Conservation (phyloP, 2,797 vertebrate genomes). For the Pachyuromys duprasi region DNA sequence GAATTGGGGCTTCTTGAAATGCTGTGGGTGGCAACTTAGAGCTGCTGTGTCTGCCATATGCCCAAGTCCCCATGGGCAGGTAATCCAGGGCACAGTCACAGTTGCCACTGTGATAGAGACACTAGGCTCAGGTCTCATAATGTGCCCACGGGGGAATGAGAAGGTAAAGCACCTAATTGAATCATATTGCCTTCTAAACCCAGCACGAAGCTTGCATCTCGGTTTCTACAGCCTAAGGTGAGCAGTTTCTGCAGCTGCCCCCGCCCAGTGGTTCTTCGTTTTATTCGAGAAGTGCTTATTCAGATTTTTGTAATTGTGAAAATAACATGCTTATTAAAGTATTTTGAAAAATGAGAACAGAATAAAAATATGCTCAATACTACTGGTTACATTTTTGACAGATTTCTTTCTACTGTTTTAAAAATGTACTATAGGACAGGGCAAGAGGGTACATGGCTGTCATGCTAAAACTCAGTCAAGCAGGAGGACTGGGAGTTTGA, state of each 20-base stretch:
- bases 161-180: not conserved
- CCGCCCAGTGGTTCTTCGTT: not conserved
- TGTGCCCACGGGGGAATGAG: not conserved
- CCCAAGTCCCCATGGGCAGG: not conserved
- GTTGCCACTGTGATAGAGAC: not conserved
- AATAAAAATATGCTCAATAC: constrained; percentile 25
- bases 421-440: not conserved
- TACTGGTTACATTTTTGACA: not conserved
- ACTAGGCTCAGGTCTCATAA: not conserved
- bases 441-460: not conserved
- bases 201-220: not conserved
- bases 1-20: not conserved
- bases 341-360: constrained; percentile 56
- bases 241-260: not conserved
- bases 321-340: not conserved
- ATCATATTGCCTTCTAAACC: not conserved
- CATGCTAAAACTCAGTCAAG: not conserved
- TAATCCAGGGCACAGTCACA: not conserved
- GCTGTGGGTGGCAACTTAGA: not conserved
- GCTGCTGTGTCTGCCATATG: not conserved
- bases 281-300: constrained; percentile 1
- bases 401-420: not conserved
- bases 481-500: not conserved
- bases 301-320: constrained; percentile 45
- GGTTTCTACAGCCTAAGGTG: not conserved